These are phyloP conservation scores for Anguilla anguilla DNA, from an alignment of 2,797 vertebrate genomes.

Conservation along the genomic window DNA sequence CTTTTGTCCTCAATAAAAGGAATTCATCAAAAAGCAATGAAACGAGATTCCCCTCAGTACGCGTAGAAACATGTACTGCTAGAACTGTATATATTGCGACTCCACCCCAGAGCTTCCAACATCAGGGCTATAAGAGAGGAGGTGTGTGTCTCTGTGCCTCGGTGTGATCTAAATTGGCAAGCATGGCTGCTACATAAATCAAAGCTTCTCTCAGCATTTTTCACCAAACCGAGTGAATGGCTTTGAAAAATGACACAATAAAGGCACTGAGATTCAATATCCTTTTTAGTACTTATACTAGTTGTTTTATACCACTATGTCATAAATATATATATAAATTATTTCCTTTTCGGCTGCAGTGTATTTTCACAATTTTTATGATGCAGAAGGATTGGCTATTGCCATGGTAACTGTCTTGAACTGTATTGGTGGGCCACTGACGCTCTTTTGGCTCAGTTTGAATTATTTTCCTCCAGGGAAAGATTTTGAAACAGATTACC, in stretches of 20 bases:
- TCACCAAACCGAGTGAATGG: constrained; percentile 20
- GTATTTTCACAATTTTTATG: constrained; percentile 33
- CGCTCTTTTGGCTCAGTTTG: constrained; percentile 41
- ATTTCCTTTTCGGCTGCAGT: constrained; percentile 23
- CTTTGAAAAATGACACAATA: background rate
- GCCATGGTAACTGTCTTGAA: constrained; percentile 58
- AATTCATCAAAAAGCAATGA: background rate
- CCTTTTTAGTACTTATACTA: background rate
- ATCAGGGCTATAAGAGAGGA: background rate
- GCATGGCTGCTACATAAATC: background rate
- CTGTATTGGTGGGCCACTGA: constrained; percentile 55
- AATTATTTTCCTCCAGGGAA: constrained; percentile 55
- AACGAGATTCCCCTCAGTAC: background rate
- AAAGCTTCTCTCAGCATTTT: background rate
- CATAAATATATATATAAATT: background rate
- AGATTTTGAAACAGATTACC: constrained; percentile 54
- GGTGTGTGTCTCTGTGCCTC: background rate
- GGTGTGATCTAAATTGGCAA: background rate
- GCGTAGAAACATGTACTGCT: background rate
- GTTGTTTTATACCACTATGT: background rate
- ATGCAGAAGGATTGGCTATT: constrained; percentile 48
- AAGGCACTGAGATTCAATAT: background rate
- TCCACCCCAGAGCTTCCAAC: background rate
- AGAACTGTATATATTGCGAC: background rate
- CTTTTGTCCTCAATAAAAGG: background rate